Evolutionary conservation across 2,888 invertebrate species (phyloP).

Genomic region (Agrochola lota): DNA sequence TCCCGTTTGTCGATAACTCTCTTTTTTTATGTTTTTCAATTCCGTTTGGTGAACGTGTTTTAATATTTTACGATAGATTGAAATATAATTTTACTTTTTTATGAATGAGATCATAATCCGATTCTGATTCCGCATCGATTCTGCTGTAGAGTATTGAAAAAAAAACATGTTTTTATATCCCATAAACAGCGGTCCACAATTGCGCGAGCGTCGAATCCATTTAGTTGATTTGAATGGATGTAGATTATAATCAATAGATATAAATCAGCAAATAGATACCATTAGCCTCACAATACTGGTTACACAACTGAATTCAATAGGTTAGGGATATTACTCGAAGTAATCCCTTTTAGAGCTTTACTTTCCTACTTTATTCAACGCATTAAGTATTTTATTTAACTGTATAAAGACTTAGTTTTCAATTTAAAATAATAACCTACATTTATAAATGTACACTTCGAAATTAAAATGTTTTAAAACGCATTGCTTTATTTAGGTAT

Average conservation of each 20-base stretch:
- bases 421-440: constrained; percentile 77
- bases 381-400: constrained; percentile 63
- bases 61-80: constrained; percentile 62
- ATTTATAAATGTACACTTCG: constrained; percentile 84
- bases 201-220: constrained; percentile 78
- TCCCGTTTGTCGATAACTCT: constrained; percentile 83
- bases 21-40: constrained; percentile 76
- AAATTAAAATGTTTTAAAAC: constrained; percentile 87
- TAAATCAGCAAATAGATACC: constrained; percentile 83
- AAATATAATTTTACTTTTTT: constrained; percentile 57
- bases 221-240: constrained; percentile 80
- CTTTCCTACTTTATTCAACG: constrained; percentile 49
- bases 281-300: constrained; percentile 79
- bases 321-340: constrained; percentile 61
- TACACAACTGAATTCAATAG: constrained; percentile 75
- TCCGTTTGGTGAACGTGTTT: constrained; percentile 70
- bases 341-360: constrained; percentile 61
- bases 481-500: constrained; percentile 63
- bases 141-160: constrained; percentile 60
- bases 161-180: constrained; percentile 71
- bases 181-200: constrained; percentile 77
- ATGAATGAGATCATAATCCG: constrained; percentile 72
- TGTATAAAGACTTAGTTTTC: constrained; percentile 68
- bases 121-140: constrained; percentile 75
- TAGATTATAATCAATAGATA: constrained; percentile 84